Evolutionary conservation across 2,888 invertebrate genomes (phyloP).

Genomic region (Taphrorychus bicolor): DNA sequence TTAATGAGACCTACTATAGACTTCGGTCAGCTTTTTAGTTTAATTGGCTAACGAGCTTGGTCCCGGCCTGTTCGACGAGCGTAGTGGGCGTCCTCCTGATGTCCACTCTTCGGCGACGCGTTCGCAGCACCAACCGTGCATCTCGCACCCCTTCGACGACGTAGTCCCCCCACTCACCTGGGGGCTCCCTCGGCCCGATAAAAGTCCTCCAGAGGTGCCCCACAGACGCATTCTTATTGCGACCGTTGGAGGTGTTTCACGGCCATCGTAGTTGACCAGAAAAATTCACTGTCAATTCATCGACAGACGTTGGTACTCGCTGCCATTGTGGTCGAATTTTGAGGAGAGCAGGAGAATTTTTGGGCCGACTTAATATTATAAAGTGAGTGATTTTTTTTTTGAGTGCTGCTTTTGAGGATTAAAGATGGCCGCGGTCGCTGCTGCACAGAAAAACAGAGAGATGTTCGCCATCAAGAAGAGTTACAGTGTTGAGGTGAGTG

Average conservation of each 20-base stretch:
- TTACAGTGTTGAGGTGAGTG: conserved; percentile 96
- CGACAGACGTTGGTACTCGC: conserved; percentile 35
- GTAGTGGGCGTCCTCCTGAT: not conserved
- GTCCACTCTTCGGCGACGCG: conserved; percentile 17
- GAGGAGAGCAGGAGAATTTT: conserved; percentile 26
- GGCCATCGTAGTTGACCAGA: conserved; percentile 26
- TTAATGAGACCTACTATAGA: conserved; percentile 5
- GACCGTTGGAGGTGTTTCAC: conserved; percentile 35
- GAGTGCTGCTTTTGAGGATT: conserved; percentile 9
- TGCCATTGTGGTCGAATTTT: conserved; percentile 38
- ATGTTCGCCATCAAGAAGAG: conserved; percentile 97
- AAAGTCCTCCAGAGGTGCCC: conserved; percentile 28
- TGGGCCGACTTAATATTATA: conserved; percentile 13
- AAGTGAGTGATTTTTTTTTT: conserved; percentile 14
- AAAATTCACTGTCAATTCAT: conserved; percentile 24
- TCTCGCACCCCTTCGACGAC: conserved; percentile 29
- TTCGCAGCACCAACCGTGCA: conserved; percentile 17
- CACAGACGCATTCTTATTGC: conserved; percentile 32
- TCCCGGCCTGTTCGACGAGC: conserved; percentile 14
- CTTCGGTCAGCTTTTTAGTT: not conserved
- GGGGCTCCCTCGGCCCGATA: conserved; percentile 32
- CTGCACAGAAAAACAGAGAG: conserved; percentile 93
- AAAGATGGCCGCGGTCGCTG: conserved; percentile 83
- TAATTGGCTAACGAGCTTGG: too few relatives aligned
- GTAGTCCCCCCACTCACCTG: conserved; percentile 22